Evolutionary conservation across 2,797 vertebrate species (phyloP).

Genomic region (Megalops cyprinoides): DNA sequence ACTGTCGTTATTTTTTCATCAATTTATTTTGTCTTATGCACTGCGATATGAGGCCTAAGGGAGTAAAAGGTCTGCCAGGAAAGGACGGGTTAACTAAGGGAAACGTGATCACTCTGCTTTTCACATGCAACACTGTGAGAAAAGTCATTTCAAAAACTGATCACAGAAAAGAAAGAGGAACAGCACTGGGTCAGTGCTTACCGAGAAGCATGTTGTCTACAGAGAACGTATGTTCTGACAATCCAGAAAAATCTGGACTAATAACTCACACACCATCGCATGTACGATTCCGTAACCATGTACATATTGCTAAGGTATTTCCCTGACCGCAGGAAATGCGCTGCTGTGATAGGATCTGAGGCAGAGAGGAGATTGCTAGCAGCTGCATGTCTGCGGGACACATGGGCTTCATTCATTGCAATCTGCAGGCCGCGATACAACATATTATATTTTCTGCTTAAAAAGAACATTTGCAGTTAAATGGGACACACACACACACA

Average conservation of each 20-base stretch:
- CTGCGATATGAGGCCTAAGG: too few species aligned
- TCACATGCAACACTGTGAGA: too few species aligned
- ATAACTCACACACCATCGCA: conserved; percentile 30
- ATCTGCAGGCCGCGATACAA: conserved; percentile 31
- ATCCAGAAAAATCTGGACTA: background rate
- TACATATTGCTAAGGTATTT: conserved; percentile 33
- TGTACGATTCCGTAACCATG: conserved; percentile 46
- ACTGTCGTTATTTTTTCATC: too few species aligned
- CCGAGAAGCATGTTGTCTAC: too few species aligned
- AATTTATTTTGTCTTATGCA: too few species aligned
- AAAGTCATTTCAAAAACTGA: too few species aligned
- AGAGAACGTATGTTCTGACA: too few species aligned
- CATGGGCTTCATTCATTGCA: conserved; percentile 42
- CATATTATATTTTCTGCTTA: conserved; percentile 22
- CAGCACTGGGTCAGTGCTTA: too few species aligned
- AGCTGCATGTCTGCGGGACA: conserved; percentile 49
- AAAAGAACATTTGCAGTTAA: conserved; percentile 18
- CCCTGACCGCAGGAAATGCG: conserved; percentile 43
- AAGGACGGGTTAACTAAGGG: too few species aligned
- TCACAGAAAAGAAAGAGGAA: too few species aligned
- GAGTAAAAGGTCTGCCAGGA: too few species aligned
- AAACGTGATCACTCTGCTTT: too few species aligned
- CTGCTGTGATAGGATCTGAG: conserved; percentile 36
- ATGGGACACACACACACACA: conserved; percentile 28
- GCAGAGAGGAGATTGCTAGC: conserved; percentile 39